Base-by-base conservation (phyloP, 2,113 vertebrate species). In the Upupa epops region DNA sequence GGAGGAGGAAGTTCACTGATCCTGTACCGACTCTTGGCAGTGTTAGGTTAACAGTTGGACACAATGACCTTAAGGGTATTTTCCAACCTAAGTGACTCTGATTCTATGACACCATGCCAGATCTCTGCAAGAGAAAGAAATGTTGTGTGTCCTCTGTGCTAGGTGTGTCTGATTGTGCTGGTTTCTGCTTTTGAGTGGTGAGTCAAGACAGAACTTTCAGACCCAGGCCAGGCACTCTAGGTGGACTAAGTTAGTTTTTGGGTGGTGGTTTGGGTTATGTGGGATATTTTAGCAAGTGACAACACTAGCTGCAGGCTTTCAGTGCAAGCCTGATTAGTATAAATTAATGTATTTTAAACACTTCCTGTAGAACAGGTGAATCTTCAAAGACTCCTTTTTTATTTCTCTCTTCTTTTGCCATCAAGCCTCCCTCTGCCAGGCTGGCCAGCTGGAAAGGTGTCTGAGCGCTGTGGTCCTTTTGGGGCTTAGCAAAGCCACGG, bases 401-500 rank as follows among this genome's bases (percentile, higher is more conserved):
- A 8, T 51, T 83, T 87, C 63, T 22, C 17, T n/a, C 26, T 45
- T 34, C 42, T 64, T 52, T 71, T 71, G 31, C 70, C 19, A 17
- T 34, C 31, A 46, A 55, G 31, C 12, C 21, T 87, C 31, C 9
- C 6, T 55, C 32, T 70, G 11, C 24, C 19, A 71, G 12, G 5
- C 14, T 79, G 63, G 9, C 46, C 0, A 3, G 31, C 63, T 48
- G 32, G 83, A 32, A 74, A 69, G 59, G 25, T 2, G 1, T 11
- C 25, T 20, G 45, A 85, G n/a, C 46, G 25, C 52, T 5, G 0
- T 46, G 18, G 52, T 66, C 17, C 20, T 7, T 3, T 0, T 72
- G 34, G 14, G 20, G 40, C 26, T 40, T 37, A 64, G 40, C 5
- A 2, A 31, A 66, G 26, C 52, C 1, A 0, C 2, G 6, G 34